Conservation (phyloP, 2,888 invertebrate genomes). For the Drosophila longiperda region DNA sequence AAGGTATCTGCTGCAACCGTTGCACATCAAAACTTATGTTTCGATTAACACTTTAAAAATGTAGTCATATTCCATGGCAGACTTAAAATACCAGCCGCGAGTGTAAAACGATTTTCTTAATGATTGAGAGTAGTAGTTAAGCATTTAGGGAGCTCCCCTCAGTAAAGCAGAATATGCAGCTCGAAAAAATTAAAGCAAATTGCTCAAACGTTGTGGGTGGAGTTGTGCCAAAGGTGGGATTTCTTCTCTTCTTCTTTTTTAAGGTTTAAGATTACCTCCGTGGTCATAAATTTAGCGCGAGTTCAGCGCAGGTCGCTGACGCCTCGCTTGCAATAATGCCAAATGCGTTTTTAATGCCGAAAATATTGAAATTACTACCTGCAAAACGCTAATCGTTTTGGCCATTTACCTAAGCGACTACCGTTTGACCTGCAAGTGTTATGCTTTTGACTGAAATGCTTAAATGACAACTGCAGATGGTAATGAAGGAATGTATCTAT, state of each 20-base stretch:
- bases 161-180: constrained; percentile 9
- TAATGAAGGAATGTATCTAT: background rate
- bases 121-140: constrained; percentile 44
- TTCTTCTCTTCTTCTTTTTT: background rate
- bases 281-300: constrained; percentile 29
- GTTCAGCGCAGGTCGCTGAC: constrained; percentile 2
- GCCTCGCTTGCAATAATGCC: background rate
- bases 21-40: background rate
- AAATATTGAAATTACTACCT: constrained; percentile 43
- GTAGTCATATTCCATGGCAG: background rate
- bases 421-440: constrained; percentile 24
- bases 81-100: background rate
- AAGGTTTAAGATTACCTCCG: constrained; percentile 39
- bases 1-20: background rate
- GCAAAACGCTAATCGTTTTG: constrained; percentile 40
- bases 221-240: background rate
- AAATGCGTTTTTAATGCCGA: constrained; percentile 60
- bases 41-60: background rate
- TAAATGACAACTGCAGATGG: background rate
- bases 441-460: constrained; percentile 30
- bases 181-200: constrained; percentile 33
- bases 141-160: constrained; percentile 30
- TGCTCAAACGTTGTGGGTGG: background rate
- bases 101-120: constrained; percentile 25
- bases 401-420: constrained; percentile 13